Conservation (phyloP, 2,113 vertebrate genomes). For the Pavo muticus region DNA sequence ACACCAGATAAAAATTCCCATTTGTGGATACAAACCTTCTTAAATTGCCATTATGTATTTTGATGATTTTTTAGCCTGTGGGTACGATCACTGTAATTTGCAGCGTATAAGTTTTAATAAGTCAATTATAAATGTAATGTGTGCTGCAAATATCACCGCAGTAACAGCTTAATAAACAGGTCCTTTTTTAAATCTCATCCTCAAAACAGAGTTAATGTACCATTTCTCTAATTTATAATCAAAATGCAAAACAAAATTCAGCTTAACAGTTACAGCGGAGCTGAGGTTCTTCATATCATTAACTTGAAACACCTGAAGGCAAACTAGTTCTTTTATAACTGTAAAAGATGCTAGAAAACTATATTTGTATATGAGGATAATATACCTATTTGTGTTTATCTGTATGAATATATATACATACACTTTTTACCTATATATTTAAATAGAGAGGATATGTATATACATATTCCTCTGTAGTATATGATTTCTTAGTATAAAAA, state of each 20-base stretch:
- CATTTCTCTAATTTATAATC: slow-evolving; percentile 80
- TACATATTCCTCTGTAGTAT: neutral
- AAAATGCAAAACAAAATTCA: slow-evolving; percentile 83
- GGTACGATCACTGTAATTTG: slow-evolving; percentile 79
- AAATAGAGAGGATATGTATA: neutral
- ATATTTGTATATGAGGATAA: slow-evolving; percentile 19
- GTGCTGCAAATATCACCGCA: slow-evolving; percentile 72
- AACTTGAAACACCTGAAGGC: slow-evolving; percentile 74
- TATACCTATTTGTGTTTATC: neutral
- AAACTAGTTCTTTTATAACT: slow-evolving; percentile 67
- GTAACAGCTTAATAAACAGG: slow-evolving; percentile 78
- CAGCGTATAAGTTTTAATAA: slow-evolving; percentile 83
- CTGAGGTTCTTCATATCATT: slow-evolving; percentile 74
- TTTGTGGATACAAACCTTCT: slow-evolving; percentile 76
- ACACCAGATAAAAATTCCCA: slow-evolving; percentile 70
- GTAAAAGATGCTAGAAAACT: slow-evolving; percentile 37
- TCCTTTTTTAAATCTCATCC: slow-evolving; percentile 61
- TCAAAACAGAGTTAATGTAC: slow-evolving; percentile 82
- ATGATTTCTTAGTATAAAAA: neutral
- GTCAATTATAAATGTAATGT: slow-evolving; percentile 83
- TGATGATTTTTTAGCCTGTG: slow-evolving; percentile 82
- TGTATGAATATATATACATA: neutral
- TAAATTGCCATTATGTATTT: slow-evolving; percentile 81
- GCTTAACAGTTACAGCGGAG: slow-evolving; percentile 69
- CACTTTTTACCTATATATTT: neutral